Base-by-base conservation (phyloP, 2,888 invertebrate species). In the Cosmorhoe ocellata region DNA sequence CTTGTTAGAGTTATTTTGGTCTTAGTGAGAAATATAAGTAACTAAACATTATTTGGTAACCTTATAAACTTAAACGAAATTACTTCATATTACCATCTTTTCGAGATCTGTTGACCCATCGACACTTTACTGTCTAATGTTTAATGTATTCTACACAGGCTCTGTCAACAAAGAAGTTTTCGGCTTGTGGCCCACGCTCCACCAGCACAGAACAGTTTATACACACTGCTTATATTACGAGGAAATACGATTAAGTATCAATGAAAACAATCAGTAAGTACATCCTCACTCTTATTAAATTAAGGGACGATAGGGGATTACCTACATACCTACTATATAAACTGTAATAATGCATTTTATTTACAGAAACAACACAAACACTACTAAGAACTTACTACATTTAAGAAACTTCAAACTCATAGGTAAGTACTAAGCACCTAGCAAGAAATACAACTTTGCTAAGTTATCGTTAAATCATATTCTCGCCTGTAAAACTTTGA, bases 341-440 rank as follows among this genome's bases (percentile, higher is more conserved):
- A 6, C 24, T 24, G 24, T n/a, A n/a, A 24, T 41, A 22, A 42
- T 67, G 46, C 51, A 65, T 61, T 40, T 76, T 79, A 66, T 79
- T 83, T 77, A 66, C 81, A 84, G 84, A 60, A 55, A 74, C 75
- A 79, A 69, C 76, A 73, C 62, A 66, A 74, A 74, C 71, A 70
- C 71, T 74, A 67, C 62, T 62, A 63, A 64, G 67, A 70, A 67
- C 61, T 67, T 72, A 75, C 67, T 72, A 74, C 65, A 72, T 66
- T 61, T 55, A 41, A 44, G 59, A 53, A 63, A 58, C 58, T 64
- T 63, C 59, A 67, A 63, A 66, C 71, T 66, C 65, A 68, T 64
- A 58, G 76, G 83, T 82, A 66, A 80, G 81, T 78, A 67, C 12
- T 24, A 24, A 41, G 18, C 4, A 18, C 3, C 10, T 13, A 27